These are phyloP conservation scores for Zygothrica quintamaculata DNA, from an alignment of 2,888 invertebrate genomes.

Conservation along the genomic window DNA sequence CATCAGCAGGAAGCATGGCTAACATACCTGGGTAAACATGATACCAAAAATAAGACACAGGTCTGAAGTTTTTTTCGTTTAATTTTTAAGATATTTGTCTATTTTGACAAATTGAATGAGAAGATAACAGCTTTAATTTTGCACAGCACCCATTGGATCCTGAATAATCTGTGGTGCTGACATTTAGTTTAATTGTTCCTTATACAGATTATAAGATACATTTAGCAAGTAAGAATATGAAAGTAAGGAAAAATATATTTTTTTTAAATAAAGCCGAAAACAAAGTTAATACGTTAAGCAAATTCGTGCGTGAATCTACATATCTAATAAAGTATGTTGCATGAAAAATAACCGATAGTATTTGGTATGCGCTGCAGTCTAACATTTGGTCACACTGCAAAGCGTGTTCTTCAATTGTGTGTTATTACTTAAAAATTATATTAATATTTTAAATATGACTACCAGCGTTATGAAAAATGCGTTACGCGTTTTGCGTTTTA, in stretches of 20 bases:
- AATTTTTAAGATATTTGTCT: background rate
- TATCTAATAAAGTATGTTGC: background rate
- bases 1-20: constrained; percentile 45
- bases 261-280: constrained; percentile 20
- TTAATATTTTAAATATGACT: constrained; percentile 53
- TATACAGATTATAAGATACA: constrained; percentile 3
- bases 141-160: background rate
- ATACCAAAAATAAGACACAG: background rate
- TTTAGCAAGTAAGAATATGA: constrained; percentile 4
- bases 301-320: no score
- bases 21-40: constrained; percentile 2
- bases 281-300: no score
- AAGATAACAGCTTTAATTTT: constrained; percentile 11
- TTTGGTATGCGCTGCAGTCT: constrained; percentile 16
- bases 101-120: background rate
- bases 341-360: background rate
- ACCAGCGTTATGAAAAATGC: constrained; percentile 35
- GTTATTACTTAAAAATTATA: constrained; percentile 1
- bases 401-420: background rate
- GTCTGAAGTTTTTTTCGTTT: background rate
- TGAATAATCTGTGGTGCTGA: constrained; percentile 19
- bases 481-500: constrained; percentile 40
- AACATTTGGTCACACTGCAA: constrained; percentile 13
- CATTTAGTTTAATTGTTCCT: background rate
- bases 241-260: background rate